Evolutionary conservation across 2,888 invertebrate species (phyloP), one percentile per base, ranked within the genome.

Genomic region (Drosophila parthenogenetica): DNA sequence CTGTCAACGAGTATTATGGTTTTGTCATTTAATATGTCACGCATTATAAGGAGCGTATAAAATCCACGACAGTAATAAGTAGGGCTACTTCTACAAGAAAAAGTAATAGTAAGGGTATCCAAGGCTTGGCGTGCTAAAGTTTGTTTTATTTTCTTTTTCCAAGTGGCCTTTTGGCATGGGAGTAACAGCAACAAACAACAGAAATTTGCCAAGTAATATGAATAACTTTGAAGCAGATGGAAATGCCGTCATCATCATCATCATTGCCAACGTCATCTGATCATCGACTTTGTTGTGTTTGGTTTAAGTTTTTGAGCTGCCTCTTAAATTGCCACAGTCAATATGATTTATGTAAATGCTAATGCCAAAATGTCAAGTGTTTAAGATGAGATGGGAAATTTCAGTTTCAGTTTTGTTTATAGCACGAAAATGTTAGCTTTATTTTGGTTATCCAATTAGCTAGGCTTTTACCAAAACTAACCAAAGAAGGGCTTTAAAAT

Each of bases 341-440:
- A 78, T 87, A 81, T 82, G 82, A 82, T 87, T 82, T 87, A 81
- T 81, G 87, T 76, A 76, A 87, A 82, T 87, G 82, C 69, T 84
- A 78, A 85, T 83, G 83, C 67, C 67, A 42, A 83, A 88, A 83
- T 88, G 83, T 83, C 88, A 83, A 83, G 77, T 87, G 79, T 78
- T 49, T 40, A 32, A 22, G 54, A 14, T 53, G 65, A 73, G 66
- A 79, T 73, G 77, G 64, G 69, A 77, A 75, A 72, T 59, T 72
- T 65, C 50, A 65, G 70, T 74, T n/a, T n/a, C n/a, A n/a, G n/a
- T n/a, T n/a, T 78, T 57, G 67, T 43, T 71, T 70, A 65, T 46
- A 54, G 50, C 49, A n/a, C 51, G 35, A 69, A 55, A 50, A 42
- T 42, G 43, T 32, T 67, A 53, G 49, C 25, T 62, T 54, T 17